Percentiles rank a stretch among this genome's conserved stretches.
Evolutionary conservation across 2,113 vertebrate genomes (phyloP).

Genomic region (Carassius auratus): DNA sequence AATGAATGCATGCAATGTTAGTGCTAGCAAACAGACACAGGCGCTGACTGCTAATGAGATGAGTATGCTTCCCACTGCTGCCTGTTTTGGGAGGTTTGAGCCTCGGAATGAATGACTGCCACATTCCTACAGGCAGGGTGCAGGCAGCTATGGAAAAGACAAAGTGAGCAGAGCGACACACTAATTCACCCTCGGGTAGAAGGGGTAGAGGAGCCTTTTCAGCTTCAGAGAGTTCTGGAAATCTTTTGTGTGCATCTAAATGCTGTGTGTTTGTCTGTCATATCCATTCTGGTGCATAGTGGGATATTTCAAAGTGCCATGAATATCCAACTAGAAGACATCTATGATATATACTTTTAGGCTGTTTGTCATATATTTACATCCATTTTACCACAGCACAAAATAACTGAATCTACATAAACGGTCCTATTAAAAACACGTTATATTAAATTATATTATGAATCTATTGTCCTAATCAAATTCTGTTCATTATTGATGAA

Average conservation of each 20-base stretch:
- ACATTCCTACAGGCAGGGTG: conserved; percentile 69
- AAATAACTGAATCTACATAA: not conserved
- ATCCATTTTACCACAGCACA: not conserved
- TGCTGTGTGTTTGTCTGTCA: conserved; percentile 1
- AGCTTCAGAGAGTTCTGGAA: not conserved
- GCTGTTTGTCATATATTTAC: not conserved
- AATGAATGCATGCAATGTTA: conserved; percentile 70
- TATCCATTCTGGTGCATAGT: not conserved
- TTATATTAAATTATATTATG: not conserved
- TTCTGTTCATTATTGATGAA: not conserved
- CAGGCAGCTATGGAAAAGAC: conserved; percentile 66
- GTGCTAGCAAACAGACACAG: conserved; percentile 53
- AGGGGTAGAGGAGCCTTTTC: conserved; percentile 24
- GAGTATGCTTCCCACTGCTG: conserved; percentile 61
- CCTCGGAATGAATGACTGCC: conserved; percentile 74
- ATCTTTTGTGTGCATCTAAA: conserved; percentile 38
- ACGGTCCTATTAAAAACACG: not conserved
- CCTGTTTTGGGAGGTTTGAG: conserved; percentile 61
- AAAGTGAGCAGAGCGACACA: conserved; percentile 72
- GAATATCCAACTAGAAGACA: not conserved
- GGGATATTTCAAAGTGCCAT: not conserved
- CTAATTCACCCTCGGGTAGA: conserved; percentile 66
- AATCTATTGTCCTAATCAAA: too few species aligned
- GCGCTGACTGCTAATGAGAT: conserved; percentile 56
- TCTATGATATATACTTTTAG: not conserved